Conservation (phyloP, 2,888 invertebrate genomes). For the Fabriciana adippe region DNA sequence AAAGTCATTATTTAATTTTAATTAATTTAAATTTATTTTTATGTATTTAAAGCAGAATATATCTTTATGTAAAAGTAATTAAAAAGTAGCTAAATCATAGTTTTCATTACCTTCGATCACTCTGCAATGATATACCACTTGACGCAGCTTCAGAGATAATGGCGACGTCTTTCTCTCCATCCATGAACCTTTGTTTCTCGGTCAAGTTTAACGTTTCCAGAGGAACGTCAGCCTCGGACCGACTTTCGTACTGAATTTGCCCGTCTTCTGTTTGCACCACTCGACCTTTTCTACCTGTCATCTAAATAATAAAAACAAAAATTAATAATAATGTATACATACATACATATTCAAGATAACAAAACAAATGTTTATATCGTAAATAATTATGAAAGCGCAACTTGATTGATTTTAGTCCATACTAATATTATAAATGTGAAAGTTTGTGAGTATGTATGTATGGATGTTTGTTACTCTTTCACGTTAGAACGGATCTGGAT, state of each 20-base stretch:
- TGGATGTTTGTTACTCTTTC: no score
- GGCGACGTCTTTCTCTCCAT: constrained; percentile 98
- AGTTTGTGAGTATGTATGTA: no score
- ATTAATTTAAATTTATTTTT: no score
- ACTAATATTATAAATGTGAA: no score
- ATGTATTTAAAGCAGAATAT: neutral
- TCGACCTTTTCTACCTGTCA: constrained; percentile 98
- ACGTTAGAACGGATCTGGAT: no score
- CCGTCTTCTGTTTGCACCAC: constrained; percentile 97
- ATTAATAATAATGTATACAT: neutral
- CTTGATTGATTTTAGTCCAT: no score
- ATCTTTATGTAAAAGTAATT: neutral
- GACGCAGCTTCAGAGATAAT: constrained; percentile 99
- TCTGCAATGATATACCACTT: constrained; percentile 98
- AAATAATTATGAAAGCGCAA: neutral
- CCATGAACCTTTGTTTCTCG: constrained; percentile 96
- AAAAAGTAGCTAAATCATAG: neutral
- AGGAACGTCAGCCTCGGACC: constrained; percentile 97
- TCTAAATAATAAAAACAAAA: constrained; percentile 72
- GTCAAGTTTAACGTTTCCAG: constrained; percentile 98
- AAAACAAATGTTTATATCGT: neutral
- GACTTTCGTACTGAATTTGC: constrained; percentile 95
- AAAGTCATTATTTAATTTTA: no score
- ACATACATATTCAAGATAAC: no score
- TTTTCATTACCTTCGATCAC: constrained; percentile 86